Conservation (phyloP, 2,888 invertebrate species). For the Heliconius aoede region DNA sequence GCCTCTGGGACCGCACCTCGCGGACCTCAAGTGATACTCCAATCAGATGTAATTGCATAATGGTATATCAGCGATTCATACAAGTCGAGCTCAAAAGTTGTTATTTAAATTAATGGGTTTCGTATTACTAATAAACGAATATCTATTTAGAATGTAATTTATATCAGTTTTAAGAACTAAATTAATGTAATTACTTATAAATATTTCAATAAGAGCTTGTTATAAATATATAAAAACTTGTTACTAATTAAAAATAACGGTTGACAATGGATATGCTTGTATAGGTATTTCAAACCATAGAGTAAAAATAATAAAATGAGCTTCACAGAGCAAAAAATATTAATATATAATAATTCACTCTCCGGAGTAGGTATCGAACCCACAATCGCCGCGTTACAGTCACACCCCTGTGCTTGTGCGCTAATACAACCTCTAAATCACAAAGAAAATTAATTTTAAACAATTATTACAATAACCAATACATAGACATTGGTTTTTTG, state of each 20-base stretch:
- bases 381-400: too few species aligned
- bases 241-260: neutral
- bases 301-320: too few species aligned
- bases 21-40: conserved; percentile 24
- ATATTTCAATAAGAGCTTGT: neutral
- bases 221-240: neutral
- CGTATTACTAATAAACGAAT: conserved; percentile 14
- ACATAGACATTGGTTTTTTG: conserved; percentile 33
- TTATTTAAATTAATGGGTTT: conserved; percentile 21
- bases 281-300: too few species aligned
- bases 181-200: neutral
- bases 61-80: conserved; percentile 13
- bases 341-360: too few species aligned
- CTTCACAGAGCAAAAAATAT: too few species aligned
- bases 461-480: neutral
- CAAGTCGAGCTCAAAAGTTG: conserved; percentile 21
- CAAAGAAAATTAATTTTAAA: neutral
- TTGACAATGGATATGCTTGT: neutral
- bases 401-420: too few species aligned
- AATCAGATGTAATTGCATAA: conserved; percentile 27
- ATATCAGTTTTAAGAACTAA: neutral
- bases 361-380: too few species aligned
- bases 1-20: conserved; percentile 26
- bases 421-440: too few species aligned
- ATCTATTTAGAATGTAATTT: neutral